A percentile compares a stretch with the other conserved stretches of the same genome.
Evolutionary conservation across 1,140 invertebrate species (phyloP).

Genomic region (Sinella curviseta): DNA sequence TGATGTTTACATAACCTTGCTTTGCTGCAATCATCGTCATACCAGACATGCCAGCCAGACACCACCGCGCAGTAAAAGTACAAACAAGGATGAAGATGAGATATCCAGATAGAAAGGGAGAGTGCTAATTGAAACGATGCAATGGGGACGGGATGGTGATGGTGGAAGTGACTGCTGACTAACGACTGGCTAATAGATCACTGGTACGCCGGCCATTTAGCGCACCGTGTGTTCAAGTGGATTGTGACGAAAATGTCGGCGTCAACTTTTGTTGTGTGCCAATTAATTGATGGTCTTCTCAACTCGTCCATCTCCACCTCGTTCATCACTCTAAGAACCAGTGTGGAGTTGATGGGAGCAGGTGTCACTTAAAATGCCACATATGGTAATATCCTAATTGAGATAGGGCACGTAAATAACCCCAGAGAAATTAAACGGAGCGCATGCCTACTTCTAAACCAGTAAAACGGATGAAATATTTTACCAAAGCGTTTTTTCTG

Average conservation of each 20-base stretch:
- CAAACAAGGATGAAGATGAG: neutral
- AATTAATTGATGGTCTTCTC: conserved; percentile 1
- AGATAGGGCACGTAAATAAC: no score
- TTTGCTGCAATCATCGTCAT: neutral
- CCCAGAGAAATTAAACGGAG: no score
- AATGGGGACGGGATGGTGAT: no score
- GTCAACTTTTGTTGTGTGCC: no score
- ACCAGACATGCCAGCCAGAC: neutral
- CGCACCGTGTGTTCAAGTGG: no score
- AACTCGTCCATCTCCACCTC: no score
- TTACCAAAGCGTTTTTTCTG: no score
- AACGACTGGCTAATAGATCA: conserved; percentile 5
- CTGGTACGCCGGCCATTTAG: neutral
- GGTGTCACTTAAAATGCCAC: neutral
- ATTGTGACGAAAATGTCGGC: no score
- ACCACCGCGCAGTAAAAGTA: neutral
- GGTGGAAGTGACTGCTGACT: no score
- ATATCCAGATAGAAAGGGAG: neutral
- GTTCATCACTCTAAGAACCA: neutral
- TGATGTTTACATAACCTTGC: neutral
- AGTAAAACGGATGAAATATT: no score
- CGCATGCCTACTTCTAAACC: no score
- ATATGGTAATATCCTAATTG: neutral
- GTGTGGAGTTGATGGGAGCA: neutral
- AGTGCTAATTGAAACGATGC: conserved; percentile 1